Base-by-base conservation (phyloP, 1,140 invertebrate genomes). In the Nilaparvata lugens region DNA sequence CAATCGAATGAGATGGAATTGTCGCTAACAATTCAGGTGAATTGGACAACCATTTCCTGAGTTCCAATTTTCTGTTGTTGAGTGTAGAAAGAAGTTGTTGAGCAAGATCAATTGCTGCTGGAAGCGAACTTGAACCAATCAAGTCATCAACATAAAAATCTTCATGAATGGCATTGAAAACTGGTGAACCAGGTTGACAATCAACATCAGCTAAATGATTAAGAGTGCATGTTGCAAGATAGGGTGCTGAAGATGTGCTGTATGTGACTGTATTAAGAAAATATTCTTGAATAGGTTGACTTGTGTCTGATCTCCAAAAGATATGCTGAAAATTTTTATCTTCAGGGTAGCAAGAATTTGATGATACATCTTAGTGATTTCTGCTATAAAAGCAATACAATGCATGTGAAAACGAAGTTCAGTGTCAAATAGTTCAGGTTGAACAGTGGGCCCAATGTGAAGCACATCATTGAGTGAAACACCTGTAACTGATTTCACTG, bases 351-450 rank as follows among this genome's bases (percentile, higher is more conserved):
- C 19, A 19, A 61, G 21, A 31, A 67, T 54, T 56, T 63, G 31
- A 14, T 40, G 40, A 35, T 54, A 66, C 65, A 66, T 66, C 58
- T 74, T 68, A 6, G 56, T 58, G n/a, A 73, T n/a, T 68, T 74
- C 73, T 5, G 70, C 64, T 9, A 65, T 64, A 16, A 73, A 60
- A 3, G 66, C 69, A 24, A 67, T 61, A 21, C n/a, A 38, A 56
- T 70, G 65, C n/a, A 43, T 56, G 25, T 75, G 62, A 51, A 71
- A 73, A 6, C 71, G 58, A 6, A 74, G 55, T 25, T 74, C 53
- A 23, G 74, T 69, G 9, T 66, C 62, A 51, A 71, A 68, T 18
- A 77, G 58, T 28, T 73, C 71, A 19, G 73, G 68, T 55, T 73
- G 72, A 0, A 76, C 60, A 38, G 64, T 67, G 5, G 70, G 70